These are phyloP conservation scores for Drosophila sordidula DNA, from an alignment of 2,888 invertebrate species.

Conservation along the genomic window DNA sequence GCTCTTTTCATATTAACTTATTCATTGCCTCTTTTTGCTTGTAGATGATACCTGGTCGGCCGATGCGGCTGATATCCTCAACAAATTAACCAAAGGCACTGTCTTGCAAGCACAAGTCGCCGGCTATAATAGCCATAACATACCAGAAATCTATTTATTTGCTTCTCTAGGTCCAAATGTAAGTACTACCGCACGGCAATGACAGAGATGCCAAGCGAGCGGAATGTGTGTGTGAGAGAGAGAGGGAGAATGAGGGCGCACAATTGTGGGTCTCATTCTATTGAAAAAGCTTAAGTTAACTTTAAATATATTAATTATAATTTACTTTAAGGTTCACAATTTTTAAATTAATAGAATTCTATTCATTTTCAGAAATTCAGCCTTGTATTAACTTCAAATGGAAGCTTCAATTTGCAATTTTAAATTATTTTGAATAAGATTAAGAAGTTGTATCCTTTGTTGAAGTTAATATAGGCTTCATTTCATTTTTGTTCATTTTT, in stretches of 20 bases:
- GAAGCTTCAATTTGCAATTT: background rate
- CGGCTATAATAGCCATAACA: slow-evolving; percentile 90
- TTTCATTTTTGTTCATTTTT: background rate
- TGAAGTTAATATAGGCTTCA: background rate
- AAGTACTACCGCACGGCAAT: slow-evolving; percentile 76
- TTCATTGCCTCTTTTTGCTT: slow-evolving; percentile 36
- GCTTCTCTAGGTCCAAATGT: slow-evolving; percentile 91
- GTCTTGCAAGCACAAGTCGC: slow-evolving; percentile 95
- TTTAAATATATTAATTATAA: too few relatives aligned
- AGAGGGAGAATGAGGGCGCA: background rate
- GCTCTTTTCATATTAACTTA: background rate
- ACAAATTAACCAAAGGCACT: slow-evolving; percentile 92
- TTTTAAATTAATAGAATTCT: too few relatives aligned
- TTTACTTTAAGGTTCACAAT: too few relatives aligned
- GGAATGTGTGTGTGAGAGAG: background rate
- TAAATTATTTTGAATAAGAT: background rate
- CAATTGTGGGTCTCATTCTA: background rate
- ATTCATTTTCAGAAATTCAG: too few relatives aligned
- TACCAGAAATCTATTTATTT: slow-evolving; percentile 93
- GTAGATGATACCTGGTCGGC: slow-evolving; percentile 89
- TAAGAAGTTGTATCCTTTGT: background rate
- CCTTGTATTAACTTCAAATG: background rate
- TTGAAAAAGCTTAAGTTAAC: too few relatives aligned
- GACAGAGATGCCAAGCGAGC: slow-evolving; percentile 20
- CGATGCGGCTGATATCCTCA: slow-evolving; percentile 92